phyloP scores from a whole-genome alignment of 53 echinoderm and acorn worm genomes.

The Actinopyga echinites region DNA sequence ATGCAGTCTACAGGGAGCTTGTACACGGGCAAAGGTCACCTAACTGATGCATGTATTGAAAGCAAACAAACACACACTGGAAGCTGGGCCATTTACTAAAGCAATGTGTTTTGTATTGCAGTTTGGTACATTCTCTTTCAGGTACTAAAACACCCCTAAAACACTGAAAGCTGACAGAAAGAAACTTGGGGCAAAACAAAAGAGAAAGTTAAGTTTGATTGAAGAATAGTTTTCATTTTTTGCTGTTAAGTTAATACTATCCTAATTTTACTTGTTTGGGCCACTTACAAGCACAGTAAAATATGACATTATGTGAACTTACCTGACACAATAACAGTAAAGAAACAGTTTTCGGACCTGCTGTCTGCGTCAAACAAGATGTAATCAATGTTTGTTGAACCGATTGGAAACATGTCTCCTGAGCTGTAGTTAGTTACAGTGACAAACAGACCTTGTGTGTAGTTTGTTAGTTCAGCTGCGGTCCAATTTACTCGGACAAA shows the following conservation, averaged over 20 bases:
- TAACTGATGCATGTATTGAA: too few species aligned
- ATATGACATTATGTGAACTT: background rate
- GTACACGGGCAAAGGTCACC: too few species aligned
- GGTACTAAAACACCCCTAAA: too few species aligned
- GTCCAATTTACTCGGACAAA: slow-evolving; percentile 4
- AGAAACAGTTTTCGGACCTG: background rate
- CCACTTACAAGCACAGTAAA: too few species aligned
- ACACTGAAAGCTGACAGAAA: too few species aligned
- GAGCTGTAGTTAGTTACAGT: background rate
- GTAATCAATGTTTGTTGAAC: background rate
- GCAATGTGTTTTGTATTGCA: too few species aligned
- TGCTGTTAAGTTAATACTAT: background rate
- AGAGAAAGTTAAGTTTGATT: too few species aligned
- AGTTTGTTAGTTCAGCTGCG: background rate
- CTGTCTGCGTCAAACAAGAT: background rate
- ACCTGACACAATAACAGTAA: background rate
- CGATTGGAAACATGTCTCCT: background rate
- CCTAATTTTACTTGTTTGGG: background rate
- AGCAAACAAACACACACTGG: too few species aligned
- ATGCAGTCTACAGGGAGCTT: too few species aligned
- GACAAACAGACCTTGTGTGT: background rate
- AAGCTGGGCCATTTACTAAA: too few species aligned
- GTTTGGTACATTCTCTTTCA: too few species aligned
- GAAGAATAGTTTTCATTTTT: background rate
- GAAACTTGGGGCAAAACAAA: too few species aligned